Base-by-base conservation (phyloP, 2,888 invertebrate species). In the Agrotis clavis region DNA sequence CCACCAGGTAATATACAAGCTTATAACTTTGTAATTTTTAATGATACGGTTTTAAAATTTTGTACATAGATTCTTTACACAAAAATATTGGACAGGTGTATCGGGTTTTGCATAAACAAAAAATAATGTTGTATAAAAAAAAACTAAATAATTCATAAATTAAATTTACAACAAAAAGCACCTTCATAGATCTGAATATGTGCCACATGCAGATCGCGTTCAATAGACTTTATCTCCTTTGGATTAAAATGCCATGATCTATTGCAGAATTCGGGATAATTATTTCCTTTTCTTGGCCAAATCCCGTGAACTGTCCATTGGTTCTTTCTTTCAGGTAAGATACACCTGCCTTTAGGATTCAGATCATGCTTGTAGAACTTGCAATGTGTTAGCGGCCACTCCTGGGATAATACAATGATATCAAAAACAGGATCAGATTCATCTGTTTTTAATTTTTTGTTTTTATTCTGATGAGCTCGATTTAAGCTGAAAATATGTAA, bases 111-210 rank as follows among this genome's bases (percentile, higher is more conserved):
- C n/a, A n/a, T n/a, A n/a, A n/a, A n/a, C n/a, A n/a, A n/a, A n/a
- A n/a, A n/a, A n/a, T n/a, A n/a, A n/a, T n/a, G n/a, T n/a, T n/a
- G n/a, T n/a, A n/a, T n/a, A n/a, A n/a, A n/a, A 30, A 30, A 30
- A 30, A 30, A 30, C 2, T 4, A 30, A 4, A 0, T 30, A 5
- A 30, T 5, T 4, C 30, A 30, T 30, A 30, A 30, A 3, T 30
- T 30, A 5, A 30, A 30, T 30, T 30, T 30, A 30, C 30, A 5
- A 30, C 30, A 5, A 30, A 30, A 30, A 30, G 30, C 30, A 53
- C 68, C 56, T 68, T 56, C 56, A 35, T 69, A 68, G 1, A 68
- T 21, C 48, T n/a, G 13, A 48, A 48, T 35, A 41, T 69, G 47
- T n/a, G 56, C 48, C 21, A 7, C 16, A 11, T 1, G 2, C 16